These are phyloP conservation scores for Perca flavescens DNA, from an alignment of 2,113 vertebrate species.

Conservation along the genomic window DNA sequence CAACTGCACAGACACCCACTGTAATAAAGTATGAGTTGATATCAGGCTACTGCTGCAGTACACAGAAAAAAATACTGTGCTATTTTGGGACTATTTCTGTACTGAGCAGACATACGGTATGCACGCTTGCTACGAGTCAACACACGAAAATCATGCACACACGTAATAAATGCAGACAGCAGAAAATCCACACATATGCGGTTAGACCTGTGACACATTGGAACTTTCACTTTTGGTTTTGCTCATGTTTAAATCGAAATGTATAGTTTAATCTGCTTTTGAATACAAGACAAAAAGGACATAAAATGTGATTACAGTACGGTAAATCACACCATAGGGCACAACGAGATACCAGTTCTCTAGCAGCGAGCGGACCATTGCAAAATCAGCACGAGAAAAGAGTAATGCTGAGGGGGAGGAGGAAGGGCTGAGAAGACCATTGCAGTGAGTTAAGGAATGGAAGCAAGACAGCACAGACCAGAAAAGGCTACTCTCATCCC, in stretches of 20 bases:
- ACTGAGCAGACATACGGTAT: not conserved
- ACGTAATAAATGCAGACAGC: slow-evolving; percentile 3
- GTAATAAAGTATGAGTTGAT: slow-evolving; percentile 33
- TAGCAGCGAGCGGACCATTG: not conserved
- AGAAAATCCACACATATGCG: slow-evolving; percentile 8
- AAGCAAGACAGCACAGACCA: slow-evolving; percentile 35
- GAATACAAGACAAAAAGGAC: not conserved
- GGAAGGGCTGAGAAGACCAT: slow-evolving; percentile 4
- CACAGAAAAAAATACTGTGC: slow-evolving; percentile 19
- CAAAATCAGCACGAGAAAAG: slow-evolving; percentile 8
- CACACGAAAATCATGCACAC: not conserved
- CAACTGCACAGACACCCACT: slow-evolving; percentile 32
- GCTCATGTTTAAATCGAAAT: not conserved
- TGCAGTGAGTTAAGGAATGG: slow-evolving; percentile 21
- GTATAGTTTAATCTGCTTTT: not conserved
- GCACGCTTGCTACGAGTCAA: not conserved
- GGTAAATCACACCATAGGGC: not conserved
- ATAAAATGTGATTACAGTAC: not conserved
- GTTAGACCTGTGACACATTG: not conserved
- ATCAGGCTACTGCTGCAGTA: slow-evolving; percentile 36
- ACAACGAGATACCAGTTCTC: not conserved
- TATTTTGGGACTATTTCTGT: slow-evolving; percentile 46
- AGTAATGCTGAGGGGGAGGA: not conserved
- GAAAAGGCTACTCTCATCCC: slow-evolving; percentile 44
- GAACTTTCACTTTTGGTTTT: slow-evolving; percentile 26